phyloP scores from a whole-genome alignment of 1,140 invertebrate genomes.

The Zaprionus lachaisei region DNA sequence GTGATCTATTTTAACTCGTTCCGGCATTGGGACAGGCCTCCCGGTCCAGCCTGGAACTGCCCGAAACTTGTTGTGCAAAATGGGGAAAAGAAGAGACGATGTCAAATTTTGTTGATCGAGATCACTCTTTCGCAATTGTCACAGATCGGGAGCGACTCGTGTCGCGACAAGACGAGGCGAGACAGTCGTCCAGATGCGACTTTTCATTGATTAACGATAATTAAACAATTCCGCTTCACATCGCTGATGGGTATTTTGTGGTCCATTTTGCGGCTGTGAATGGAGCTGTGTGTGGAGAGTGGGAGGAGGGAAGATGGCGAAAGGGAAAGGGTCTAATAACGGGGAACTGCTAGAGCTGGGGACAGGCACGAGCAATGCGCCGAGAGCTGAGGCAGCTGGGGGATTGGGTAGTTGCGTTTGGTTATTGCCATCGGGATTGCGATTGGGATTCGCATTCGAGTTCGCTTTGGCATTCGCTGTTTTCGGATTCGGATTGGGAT shows the following conservation, averaged over 20 bases:
- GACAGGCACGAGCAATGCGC: background rate
- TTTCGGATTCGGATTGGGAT: background rate
- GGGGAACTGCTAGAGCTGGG: background rate
- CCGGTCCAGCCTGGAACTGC: constrained; percentile 2
- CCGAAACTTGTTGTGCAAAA: constrained; percentile 1
- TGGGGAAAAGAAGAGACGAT: background rate
- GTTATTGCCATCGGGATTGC: background rate
- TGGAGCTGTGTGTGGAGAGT: constrained; percentile 11
- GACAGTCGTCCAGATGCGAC: constrained; percentile 16
- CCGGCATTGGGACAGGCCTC: constrained; percentile 33
- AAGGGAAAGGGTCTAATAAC: background rate
- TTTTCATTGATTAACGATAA: constrained; percentile 73
- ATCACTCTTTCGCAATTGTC: constrained; percentile 46
- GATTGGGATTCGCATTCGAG: background rate
- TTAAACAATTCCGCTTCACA: constrained; percentile 54
- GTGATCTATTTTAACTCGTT: constrained; percentile 39
- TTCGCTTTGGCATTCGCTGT: background rate
- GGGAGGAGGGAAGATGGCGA: constrained; percentile 11
- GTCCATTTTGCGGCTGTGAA: constrained; percentile 26
- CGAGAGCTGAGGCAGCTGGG: background rate
- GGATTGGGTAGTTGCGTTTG: too few species aligned
- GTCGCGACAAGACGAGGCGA: constrained; percentile 1
- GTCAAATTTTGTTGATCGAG: constrained; percentile 20
- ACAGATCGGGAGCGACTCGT: background rate
- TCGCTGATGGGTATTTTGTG: constrained; percentile 30